These are phyloP conservation scores for Caenorhabditis inopinata DNA, from an alignment of 1,140 invertebrate species.

Conservation along the genomic window DNA sequence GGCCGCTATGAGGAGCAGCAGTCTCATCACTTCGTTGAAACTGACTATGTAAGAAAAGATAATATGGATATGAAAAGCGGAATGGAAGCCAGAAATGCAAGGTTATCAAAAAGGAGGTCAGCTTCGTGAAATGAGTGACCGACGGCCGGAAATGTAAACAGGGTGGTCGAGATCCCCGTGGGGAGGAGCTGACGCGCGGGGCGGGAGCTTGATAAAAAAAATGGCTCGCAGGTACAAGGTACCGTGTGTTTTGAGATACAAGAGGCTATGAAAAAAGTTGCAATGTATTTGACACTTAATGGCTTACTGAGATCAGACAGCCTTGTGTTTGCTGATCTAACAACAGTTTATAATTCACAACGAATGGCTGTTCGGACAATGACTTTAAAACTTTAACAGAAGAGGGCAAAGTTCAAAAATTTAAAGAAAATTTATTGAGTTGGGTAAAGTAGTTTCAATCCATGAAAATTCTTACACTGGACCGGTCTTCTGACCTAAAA, in stretches of 20 bases:
- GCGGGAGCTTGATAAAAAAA: slow-evolving; percentile 25
- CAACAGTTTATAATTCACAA: no score
- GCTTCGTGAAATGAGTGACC: slow-evolving; percentile 32
- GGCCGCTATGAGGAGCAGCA: slow-evolving; percentile 35
- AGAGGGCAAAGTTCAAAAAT: no score
- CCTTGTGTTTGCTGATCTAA: no score
- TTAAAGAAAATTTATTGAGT: no score
- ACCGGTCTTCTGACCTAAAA: no score
- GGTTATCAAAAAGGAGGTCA: slow-evolving; percentile 6
- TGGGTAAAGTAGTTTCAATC: no score
- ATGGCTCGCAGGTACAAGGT: slow-evolving; percentile 25
- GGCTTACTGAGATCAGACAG: no score
- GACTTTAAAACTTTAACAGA: no score
- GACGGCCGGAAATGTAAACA: slow-evolving; percentile 29
- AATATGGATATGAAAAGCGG: not conserved
- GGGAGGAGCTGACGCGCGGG: slow-evolving; percentile 14
- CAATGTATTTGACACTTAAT: not conserved
- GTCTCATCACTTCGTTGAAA: slow-evolving; percentile 23
- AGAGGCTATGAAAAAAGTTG: not conserved
- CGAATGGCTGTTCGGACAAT: no score
- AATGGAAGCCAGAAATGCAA: not conserved
- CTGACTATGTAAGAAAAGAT: not conserved
- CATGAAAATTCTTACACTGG: no score
- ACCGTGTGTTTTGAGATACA: not conserved
- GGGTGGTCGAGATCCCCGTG: slow-evolving; percentile 1